A percentile compares a stretch with the other conserved stretches of the same genome.
These are phyloP conservation scores for Iselma pallidipennis DNA, from an alignment of 2,888 invertebrate genomes.

Conservation along the genomic window DNA sequence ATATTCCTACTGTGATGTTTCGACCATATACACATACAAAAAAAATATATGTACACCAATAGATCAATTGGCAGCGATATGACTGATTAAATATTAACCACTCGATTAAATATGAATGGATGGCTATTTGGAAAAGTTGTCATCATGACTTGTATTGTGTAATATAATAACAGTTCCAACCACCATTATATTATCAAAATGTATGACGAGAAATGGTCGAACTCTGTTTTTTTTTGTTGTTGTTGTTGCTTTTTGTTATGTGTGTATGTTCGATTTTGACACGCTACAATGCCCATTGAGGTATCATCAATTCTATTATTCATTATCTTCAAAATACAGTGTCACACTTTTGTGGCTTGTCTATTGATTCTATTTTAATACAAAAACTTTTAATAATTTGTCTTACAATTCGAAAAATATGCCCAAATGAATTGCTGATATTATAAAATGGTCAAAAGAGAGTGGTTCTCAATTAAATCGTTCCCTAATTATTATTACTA, in stretches of 20 bases:
- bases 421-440: too few species aligned
- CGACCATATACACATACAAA: background rate
- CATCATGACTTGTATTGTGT: slow-evolving; percentile 23
- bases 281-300: slow-evolving; percentile 23
- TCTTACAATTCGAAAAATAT: background rate
- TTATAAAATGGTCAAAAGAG: background rate
- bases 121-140: slow-evolving; percentile 24
- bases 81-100: slow-evolving; percentile 28
- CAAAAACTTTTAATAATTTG: background rate
- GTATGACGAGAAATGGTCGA: too few species aligned
- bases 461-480: background rate
- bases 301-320: slow-evolving; percentile 18
- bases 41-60: slow-evolving; percentile 21
- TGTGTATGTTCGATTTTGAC: slow-evolving; percentile 18
- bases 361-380: background rate
- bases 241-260: too few species aligned
- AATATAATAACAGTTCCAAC: slow-evolving; percentile 29
- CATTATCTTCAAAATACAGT: slow-evolving; percentile 11
- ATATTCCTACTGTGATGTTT: background rate
- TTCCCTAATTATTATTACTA: background rate
- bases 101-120: slow-evolving; percentile 28
- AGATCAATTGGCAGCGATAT: slow-evolving; percentile 29
- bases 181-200: slow-evolving; percentile 20
- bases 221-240: slow-evolving; percentile 9
- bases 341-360: slow-evolving; percentile 2